These are phyloP conservation scores for Dendrocopos noguchii DNA, from an alignment of 2,113 vertebrate genomes.

Conservation along the genomic window DNA sequence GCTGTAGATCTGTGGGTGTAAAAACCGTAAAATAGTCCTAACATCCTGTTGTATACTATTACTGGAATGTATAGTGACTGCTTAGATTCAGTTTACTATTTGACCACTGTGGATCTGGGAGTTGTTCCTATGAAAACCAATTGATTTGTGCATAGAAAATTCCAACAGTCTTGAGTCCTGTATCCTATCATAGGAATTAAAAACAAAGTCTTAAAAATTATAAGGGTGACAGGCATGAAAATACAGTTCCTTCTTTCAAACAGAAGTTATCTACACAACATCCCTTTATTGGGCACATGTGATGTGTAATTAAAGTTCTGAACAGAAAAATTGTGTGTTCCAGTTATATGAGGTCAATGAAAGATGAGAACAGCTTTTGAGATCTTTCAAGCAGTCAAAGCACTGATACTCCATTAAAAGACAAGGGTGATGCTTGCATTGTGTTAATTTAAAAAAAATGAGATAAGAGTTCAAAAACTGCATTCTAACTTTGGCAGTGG, in stretches of 20 bases:
- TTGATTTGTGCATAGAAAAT: background rate
- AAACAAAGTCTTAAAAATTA: background rate
- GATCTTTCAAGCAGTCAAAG: slow-evolving; percentile 7
- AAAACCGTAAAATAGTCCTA: background rate
- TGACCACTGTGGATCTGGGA: background rate
- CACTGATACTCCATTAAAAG: background rate
- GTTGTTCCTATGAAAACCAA: background rate
- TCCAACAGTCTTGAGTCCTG: background rate
- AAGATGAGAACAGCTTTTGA: background rate
- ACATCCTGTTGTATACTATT: background rate
- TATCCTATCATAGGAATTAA: background rate
- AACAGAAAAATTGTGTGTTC: background rate
- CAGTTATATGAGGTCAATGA: background rate
- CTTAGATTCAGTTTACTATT: background rate
- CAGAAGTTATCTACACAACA: background rate
- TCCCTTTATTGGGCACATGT: background rate
- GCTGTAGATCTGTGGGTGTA: background rate
- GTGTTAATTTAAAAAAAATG: background rate
- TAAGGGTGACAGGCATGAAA: background rate
- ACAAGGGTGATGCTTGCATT: background rate
- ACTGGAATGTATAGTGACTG: background rate
- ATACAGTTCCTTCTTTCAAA: background rate
- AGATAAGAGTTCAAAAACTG: background rate
- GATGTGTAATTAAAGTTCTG: background rate
- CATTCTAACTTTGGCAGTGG: background rate